phyloP scores from a whole-genome alignment of 2,888 invertebrate species.

The Polydesmus complanatus region DNA sequence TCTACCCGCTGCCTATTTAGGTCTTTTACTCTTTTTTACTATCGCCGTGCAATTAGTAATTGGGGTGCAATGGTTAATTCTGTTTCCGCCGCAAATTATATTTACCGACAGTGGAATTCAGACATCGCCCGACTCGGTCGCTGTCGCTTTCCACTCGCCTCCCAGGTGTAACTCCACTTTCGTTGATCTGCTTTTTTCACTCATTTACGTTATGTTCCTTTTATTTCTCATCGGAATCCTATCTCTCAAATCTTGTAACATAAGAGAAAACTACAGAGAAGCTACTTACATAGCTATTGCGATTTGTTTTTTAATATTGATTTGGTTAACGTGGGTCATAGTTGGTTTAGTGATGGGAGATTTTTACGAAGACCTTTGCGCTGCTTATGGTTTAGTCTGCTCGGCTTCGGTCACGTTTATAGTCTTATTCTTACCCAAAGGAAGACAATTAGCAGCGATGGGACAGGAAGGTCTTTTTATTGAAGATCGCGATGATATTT shows the following conservation, averaged over 20 bases:
- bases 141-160: conserved; percentile 6
- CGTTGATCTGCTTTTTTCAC: conserved; percentile 49
- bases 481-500: conserved; percentile 41
- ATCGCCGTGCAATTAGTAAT: conserved; percentile 62
- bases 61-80: conserved; percentile 32
- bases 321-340: conserved; percentile 72
- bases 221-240: conserved; percentile 70
- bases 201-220: conserved; percentile 68
- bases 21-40: conserved; percentile 71
- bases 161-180: conserved; percentile 38
- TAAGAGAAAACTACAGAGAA: conserved; percentile 84
- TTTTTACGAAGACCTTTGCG: conserved; percentile 62
- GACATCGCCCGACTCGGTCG: conserved; percentile 54
- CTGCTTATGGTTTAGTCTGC: conserved; percentile 75
- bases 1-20: conserved; percentile 80
- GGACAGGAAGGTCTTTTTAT: conserved; percentile 74
- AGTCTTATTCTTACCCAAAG: conserved; percentile 83
- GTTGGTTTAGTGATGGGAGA: conserved; percentile 46
- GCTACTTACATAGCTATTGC: conserved; percentile 83
- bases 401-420: conserved; percentile 74
- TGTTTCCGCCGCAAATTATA: conserved; percentile 29
- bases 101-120: conserved; percentile 19
- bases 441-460: conserved; percentile 77
- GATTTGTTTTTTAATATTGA: conserved; percentile 68
- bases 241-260: conserved; percentile 65